Percentiles rank a stretch among this genome's conserved stretches.
These are phyloP conservation scores for Brachypalpus laphriformis DNA, from an alignment of 2,888 invertebrate genomes.

Conservation along the genomic window DNA sequence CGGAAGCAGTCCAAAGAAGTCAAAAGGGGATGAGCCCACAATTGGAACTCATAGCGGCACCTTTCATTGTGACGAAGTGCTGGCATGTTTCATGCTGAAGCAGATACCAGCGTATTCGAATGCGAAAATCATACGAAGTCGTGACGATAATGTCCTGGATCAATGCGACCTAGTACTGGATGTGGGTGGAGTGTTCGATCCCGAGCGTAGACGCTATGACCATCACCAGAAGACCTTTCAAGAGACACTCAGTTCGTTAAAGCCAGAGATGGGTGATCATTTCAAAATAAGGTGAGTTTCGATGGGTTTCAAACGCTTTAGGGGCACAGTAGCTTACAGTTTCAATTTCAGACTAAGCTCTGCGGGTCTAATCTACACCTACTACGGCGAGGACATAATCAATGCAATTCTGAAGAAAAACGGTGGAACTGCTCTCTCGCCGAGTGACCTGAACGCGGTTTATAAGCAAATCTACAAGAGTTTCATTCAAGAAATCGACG, in stretches of 20 bases:
- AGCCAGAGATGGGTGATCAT: slow-evolving; percentile 85
- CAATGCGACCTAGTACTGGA: slow-evolving; percentile 97
- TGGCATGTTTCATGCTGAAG: slow-evolving; percentile 97
- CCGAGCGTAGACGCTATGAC: slow-evolving; percentile 90
- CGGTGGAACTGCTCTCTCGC: slow-evolving; percentile 82
- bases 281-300: slow-evolving; percentile 85
- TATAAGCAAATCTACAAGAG: slow-evolving; percentile 91
- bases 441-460: slow-evolving; percentile 84
- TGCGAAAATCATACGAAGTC: slow-evolving; percentile 90
- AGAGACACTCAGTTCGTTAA: slow-evolving; percentile 87
- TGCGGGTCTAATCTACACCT: slow-evolving; percentile 95
- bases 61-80: slow-evolving; percentile 81
- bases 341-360: slow-evolving; percentile 91
- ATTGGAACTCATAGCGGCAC: slow-evolving; percentile 81
- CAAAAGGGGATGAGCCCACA: slow-evolving; percentile 55
- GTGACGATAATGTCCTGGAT: slow-evolving; percentile 86
- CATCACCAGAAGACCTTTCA: slow-evolving; percentile 95
- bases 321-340: not conserved
- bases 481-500: slow-evolving; percentile 97
- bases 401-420: slow-evolving; percentile 84
- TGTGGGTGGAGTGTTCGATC: slow-evolving; percentile 94
- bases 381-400: slow-evolving; percentile 93
- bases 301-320: not conserved
- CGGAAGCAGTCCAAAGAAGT: slow-evolving; percentile 54
- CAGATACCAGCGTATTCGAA: slow-evolving; percentile 90